These are phyloP conservation scores for Dendrophyllia cribrosa DNA, from an alignment of 64 coral and sea anemone genomes.

Conservation along the genomic window DNA sequence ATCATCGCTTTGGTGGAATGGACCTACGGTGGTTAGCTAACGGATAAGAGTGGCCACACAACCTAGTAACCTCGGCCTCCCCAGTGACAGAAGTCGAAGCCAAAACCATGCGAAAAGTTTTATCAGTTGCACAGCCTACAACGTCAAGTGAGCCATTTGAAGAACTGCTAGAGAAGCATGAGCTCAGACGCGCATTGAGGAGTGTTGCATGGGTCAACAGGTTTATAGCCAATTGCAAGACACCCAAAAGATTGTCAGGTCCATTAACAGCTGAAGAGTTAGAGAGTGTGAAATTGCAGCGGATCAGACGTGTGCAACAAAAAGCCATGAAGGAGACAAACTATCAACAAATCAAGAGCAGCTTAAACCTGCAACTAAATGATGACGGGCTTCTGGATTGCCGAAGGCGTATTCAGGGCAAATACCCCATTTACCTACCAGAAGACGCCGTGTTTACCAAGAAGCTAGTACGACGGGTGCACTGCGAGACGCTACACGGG, in stretches of 20 bases:
- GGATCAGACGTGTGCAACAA: slow-evolving; percentile 3
- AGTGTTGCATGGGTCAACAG: neutral
- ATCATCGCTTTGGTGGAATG: too few species aligned
- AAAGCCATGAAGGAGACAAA: neutral
- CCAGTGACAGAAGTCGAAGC: too few species aligned
- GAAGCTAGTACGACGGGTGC: neutral
- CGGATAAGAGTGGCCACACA: too few species aligned
- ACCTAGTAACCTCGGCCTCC: too few species aligned
- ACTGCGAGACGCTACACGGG: neutral
- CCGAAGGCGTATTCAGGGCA: neutral
- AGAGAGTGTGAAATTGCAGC: neutral
- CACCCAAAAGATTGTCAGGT: neutral
- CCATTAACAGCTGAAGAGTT: slow-evolving; percentile 21
- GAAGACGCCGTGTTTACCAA: neutral
- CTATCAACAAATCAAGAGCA: neutral
- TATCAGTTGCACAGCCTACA: too few species aligned
- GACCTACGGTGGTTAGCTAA: too few species aligned
- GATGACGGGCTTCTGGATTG: neutral
- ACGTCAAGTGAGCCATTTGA: too few species aligned
- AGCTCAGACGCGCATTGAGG: neutral
- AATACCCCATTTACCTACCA: slow-evolving; percentile 4
- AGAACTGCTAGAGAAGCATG: too few species aligned
- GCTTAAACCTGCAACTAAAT: neutral
- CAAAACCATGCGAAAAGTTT: too few species aligned
- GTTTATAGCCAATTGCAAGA: neutral